A percentile compares a stretch with the other conserved stretches of the same genome.
Conservation (phyloP, 2,797 vertebrate species). For the Cryptoblepharus egeriae region DNA sequence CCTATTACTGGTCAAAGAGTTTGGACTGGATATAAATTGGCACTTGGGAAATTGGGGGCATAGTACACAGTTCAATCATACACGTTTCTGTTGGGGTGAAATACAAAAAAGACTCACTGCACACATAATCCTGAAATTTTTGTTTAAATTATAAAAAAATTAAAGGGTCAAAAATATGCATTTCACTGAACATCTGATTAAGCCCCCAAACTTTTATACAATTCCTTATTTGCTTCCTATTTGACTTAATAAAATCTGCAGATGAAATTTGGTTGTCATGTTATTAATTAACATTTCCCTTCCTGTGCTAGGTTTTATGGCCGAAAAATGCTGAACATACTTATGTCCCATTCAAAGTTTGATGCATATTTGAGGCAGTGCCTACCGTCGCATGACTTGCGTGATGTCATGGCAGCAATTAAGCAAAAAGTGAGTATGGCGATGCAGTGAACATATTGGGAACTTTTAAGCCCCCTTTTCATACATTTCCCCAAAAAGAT, state of each 20-base stretch:
- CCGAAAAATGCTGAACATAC: constrained; percentile 69
- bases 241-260: not conserved
- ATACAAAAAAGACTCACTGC: too few species aligned
- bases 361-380: constrained; percentile 65
- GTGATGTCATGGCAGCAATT: constrained; percentile 65
- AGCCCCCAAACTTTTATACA: not conserved
- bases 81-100: too few species aligned
- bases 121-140: too few species aligned
- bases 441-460: not conserved
- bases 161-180: too few species aligned
- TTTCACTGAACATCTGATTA: too few species aligned
- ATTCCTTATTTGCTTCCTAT: not conserved
- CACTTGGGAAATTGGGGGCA: too few species aligned
- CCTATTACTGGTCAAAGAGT: too few species aligned
- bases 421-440: constrained; percentile 68
- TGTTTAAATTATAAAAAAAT: too few species aligned
- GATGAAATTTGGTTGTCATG: not conserved
- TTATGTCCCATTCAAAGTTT: constrained; percentile 68
- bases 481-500: not conserved
- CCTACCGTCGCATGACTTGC: constrained; percentile 60
- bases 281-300: constrained; percentile 6
- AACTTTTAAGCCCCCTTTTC: not conserved
- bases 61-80: too few species aligned
- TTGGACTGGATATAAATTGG: too few species aligned
- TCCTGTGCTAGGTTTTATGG: constrained; percentile 68